Evolutionary conservation across 2,113 vertebrate species (phyloP).

Genomic region (Dasyornis broadbenti): DNA sequence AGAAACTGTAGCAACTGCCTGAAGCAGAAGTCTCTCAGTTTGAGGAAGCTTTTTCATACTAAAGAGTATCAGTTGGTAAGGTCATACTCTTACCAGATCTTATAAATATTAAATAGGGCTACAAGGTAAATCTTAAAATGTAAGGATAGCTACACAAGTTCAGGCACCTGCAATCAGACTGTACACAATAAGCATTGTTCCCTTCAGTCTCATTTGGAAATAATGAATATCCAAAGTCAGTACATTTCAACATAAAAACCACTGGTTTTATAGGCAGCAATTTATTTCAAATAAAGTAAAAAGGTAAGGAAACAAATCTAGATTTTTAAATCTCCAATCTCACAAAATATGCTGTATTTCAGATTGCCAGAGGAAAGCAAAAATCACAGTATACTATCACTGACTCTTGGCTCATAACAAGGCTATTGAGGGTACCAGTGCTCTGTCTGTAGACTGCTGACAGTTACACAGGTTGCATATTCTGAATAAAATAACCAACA

Average conservation of each 20-base stretch:
- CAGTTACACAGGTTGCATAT: neutral
- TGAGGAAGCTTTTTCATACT: neutral
- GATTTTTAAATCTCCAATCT: neutral
- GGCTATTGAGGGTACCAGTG: neutral
- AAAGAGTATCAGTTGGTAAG: neutral
- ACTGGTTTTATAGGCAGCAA: neutral
- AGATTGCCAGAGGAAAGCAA: neutral
- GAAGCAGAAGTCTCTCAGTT: neutral
- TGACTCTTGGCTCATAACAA: neutral
- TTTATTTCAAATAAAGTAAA: neutral
- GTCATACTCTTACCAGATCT: neutral
- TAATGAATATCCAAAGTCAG: neutral
- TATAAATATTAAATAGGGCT: neutral
- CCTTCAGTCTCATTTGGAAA: neutral
- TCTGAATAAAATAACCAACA: neutral
- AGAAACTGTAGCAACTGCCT: neutral
- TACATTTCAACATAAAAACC: neutral
- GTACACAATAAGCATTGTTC: accelerated
- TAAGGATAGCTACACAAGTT: neutral
- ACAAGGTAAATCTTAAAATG: neutral
- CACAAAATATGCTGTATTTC: neutral
- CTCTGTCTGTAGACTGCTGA: neutral
- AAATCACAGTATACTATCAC: neutral
- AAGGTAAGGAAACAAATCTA: neutral
- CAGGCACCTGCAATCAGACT: neutral